Conservation (phyloP, 2,888 invertebrate species). For the Dexiosoma caninum region DNA sequence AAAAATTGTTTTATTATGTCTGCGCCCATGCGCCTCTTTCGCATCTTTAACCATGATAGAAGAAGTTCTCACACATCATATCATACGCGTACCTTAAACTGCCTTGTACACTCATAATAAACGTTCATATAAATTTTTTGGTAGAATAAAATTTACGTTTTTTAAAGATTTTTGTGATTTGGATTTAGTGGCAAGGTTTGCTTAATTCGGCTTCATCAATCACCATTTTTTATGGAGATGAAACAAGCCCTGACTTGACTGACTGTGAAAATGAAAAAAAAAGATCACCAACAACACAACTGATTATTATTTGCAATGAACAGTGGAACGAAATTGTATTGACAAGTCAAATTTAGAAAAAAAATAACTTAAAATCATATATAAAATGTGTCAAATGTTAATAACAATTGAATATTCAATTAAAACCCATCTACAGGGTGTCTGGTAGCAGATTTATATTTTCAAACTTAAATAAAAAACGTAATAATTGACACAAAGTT, state of each 20-base stretch:
- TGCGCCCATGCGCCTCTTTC: conserved; percentile 64
- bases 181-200: conserved; percentile 63
- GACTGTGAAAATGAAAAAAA: conserved; percentile 34
- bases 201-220: conserved; percentile 70
- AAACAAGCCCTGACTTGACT: conserved; percentile 53
- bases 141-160: conserved; percentile 34
- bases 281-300: neutral
- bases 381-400: too few relatives aligned
- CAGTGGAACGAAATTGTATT: conserved; percentile 46
- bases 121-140: conserved; percentile 43
- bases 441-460: too few relatives aligned
- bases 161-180: conserved; percentile 53
- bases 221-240: conserved; percentile 67
- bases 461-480: too few relatives aligned
- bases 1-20: conserved; percentile 51
- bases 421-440: too few relatives aligned
- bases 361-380: too few relatives aligned
- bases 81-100: conserved; percentile 66
- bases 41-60: conserved; percentile 60
- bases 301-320: conserved; percentile 34
- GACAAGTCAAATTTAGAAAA: too few relatives aligned
- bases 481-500: too few relatives aligned
- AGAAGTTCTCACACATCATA: conserved; percentile 65
- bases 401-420: too few relatives aligned
- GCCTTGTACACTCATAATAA: conserved; percentile 57